Evolutionary conservation across 2,888 invertebrate genomes (phyloP).

Genomic region (Drosophila anomelani): DNA sequence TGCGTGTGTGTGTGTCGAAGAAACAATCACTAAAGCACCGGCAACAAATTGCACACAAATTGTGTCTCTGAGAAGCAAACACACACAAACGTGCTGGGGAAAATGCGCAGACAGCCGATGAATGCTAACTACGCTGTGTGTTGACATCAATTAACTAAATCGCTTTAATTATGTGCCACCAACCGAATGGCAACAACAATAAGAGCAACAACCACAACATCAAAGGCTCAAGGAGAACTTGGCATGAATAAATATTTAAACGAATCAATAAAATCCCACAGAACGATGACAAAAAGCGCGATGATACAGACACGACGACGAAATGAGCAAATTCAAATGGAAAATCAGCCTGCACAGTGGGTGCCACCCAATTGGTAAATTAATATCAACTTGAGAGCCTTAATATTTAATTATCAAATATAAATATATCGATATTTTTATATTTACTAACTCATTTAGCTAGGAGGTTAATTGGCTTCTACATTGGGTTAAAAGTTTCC

Average conservation of each 20-base stretch:
- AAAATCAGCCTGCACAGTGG: slow-evolving; percentile 8
- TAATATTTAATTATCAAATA: not conserved
- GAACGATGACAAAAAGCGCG: slow-evolving; percentile 64
- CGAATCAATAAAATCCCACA: slow-evolving; percentile 81
- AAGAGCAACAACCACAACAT: slow-evolving; percentile 12
- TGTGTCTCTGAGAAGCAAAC: slow-evolving; percentile 23
- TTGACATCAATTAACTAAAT: slow-evolving; percentile 77
- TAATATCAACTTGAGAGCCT: not conserved
- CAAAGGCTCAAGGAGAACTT: slow-evolving; percentile 18
- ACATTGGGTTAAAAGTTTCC: too few species aligned
- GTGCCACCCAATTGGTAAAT: not conserved
- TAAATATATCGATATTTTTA: not conserved
- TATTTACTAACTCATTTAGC: not conserved
- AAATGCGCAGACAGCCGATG: slow-evolving; percentile 38
- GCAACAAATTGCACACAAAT: slow-evolving; percentile 59
- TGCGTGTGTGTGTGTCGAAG: slow-evolving; percentile 3
- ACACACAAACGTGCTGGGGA: slow-evolving; percentile 35
- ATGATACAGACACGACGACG: slow-evolving; percentile 19
- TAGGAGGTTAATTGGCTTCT: too few species aligned
- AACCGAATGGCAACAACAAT: slow-evolving; percentile 15
- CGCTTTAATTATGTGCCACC: slow-evolving; percentile 63
- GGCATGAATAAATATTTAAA: slow-evolving; percentile 53
- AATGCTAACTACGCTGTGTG: slow-evolving; percentile 61
- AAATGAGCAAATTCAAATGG: slow-evolving; percentile 50
- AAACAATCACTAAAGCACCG: slow-evolving; percentile 37